Base-by-base conservation (phyloP, 2,113 vertebrate species). In the Orycteropus afer region DNA sequence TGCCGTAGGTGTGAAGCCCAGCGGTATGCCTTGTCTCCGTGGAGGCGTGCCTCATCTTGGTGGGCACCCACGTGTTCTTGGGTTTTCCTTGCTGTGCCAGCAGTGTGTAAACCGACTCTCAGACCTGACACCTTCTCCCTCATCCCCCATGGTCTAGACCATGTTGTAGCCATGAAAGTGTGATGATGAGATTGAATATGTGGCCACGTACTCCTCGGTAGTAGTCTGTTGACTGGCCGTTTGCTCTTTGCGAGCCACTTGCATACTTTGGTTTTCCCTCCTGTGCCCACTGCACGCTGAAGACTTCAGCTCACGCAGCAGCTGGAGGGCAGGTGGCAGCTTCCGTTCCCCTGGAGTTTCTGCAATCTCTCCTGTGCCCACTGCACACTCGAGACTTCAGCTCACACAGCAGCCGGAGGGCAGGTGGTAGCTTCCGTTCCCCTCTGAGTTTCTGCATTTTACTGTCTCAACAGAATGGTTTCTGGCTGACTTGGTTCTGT, bases 91-190 rank as follows among this genome's bases (percentile, higher is more conserved):
- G 7, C 34, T n/a, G 69, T 14, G 42, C n/a, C 15, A 34, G 2
- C 5, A 22, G 20, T 22, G 25, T 0, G 2, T 8, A 55, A 37
- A 34, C 37, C 27, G 23, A 3, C 4, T 40, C 73, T 47, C 73
- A 5, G 9, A 3, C 32, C 25, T 18, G 18, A 45, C 71, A 20
- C 77, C 87, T 23, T 53, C 42, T 40, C 27, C 34, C 65, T 14
- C n/a, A 71, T 23, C 67, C 55, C 18, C 25, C 1, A 9, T n/a
- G 17, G 1, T 17, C 40, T 4, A 7, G n/a, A 40, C 27, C 27
- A 15, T 2, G 0, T 3, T 2, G 22, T 40, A 23, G 4, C 40
- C 12, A 2, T 15, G 13, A 1, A 9, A 17, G 10, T 10, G 51
- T 2, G 1, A 20, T 7, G 5, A 17, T 25, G 32, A 25, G 40